Evolutionary conservation across 2,888 invertebrate genomes (phyloP), one percentile per base, ranked within the genome.

Genomic region (Metacarcinus magister): DNA sequence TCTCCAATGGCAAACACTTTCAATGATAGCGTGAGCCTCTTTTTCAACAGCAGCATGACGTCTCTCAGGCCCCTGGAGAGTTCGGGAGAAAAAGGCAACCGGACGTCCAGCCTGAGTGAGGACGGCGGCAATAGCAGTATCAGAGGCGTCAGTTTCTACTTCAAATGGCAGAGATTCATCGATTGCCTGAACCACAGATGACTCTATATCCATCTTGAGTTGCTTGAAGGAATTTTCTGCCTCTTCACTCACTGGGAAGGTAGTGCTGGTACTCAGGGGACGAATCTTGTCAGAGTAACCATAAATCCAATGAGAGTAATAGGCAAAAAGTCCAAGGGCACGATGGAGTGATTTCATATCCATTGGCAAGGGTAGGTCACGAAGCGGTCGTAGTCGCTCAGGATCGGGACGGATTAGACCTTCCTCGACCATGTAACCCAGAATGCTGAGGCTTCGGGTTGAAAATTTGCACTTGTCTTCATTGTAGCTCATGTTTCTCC

Each of bases 231-330:
- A 48, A 28, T 23, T 44, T 48, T 93, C 89, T 32, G 95, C 94
- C 87, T 82, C 93, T 39, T 95, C 44, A 32, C 48, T 92, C 75
- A 95, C 75, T 28, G 82, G 92, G 67, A 92, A 92, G 23, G 44
- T 43, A 91, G 75, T 95, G 60, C 13, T 92, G n/a, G 39, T 28
- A 48, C 60, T n/a, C 44, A 94, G 92, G 39, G 87, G 92, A 28
- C 75, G 54, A 28, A 94, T 44, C 44, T 91, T 92, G 60, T 54
- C 39, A 28, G 94, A 94, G 39, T 91, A 94, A 43, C 90, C 39
- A 32, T 87, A 87, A 28, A 94, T 94, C 94, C 96, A 96, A 8
- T 87, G 48, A 32, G 96, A 94, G 67, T 96, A 96, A 75, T 96
- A 94, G 0, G 94, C 94, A 94, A 94, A 94, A 23, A 96, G 54